Conservation (phyloP, 2,888 invertebrate species). For the Miltochrista miniata region DNA sequence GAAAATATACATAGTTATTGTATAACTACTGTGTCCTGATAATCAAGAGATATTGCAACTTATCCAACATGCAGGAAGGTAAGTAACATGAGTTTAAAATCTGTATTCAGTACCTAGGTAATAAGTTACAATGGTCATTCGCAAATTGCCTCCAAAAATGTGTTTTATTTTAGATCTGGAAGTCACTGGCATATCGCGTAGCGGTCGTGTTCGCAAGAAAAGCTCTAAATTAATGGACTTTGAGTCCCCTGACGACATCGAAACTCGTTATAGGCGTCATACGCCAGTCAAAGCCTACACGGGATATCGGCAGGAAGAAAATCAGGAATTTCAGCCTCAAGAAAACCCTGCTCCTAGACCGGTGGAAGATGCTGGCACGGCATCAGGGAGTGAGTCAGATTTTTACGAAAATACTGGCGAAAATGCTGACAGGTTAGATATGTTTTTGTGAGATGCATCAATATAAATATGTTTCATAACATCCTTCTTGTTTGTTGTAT, state of each 20-base stretch:
- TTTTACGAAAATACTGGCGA: conserved; percentile 75
- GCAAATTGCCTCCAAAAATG: conserved; percentile 20
- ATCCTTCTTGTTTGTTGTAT: too few relatives aligned
- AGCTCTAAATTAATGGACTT: conserved; percentile 97
- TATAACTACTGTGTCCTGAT: too few relatives aligned
- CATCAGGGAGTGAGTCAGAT: conserved; percentile 75
- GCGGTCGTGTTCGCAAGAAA: conserved; percentile 96
- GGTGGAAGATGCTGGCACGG: conserved; percentile 61
- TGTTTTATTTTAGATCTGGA: conserved; percentile 84
- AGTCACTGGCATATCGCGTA: conserved; percentile 94
- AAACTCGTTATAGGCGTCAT: conserved; percentile 80
- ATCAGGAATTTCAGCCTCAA: conserved; percentile 50
- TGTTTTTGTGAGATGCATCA: too few relatives aligned
- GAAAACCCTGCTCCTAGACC: conserved; percentile 47
- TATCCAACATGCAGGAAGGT: conserved; percentile 47
- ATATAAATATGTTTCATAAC: too few relatives aligned
- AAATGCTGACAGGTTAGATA: conserved; percentile 66
- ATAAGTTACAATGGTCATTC: background rate
- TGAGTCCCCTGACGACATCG: conserved; percentile 94
- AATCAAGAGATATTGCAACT: too few relatives aligned
- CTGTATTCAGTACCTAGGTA: background rate
- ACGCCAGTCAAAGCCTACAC: conserved; percentile 60
- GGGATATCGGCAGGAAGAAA: conserved; percentile 55
- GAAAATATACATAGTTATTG: too few relatives aligned
- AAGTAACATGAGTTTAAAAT: background rate